These are phyloP conservation scores for Nesidiocoris tenuis DNA, from an alignment of 2,888 invertebrate genomes.

Conservation along the genomic window DNA sequence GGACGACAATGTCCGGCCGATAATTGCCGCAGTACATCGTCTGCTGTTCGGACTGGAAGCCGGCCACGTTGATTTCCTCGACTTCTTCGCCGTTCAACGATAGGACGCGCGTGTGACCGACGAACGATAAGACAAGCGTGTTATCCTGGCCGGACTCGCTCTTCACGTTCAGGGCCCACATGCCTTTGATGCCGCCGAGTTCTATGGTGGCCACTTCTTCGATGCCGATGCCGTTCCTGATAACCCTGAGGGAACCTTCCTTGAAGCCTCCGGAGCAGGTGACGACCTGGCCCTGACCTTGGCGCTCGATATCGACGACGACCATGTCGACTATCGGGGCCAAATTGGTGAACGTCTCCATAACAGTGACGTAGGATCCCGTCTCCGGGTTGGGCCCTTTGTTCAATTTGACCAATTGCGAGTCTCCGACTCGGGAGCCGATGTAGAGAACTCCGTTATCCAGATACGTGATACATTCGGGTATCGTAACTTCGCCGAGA, in stretches of 20 bases:
- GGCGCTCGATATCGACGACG: conserved; percentile 92
- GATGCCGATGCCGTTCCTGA: conserved; percentile 97
- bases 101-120: conserved; percentile 92
- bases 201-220: conserved; percentile 98
- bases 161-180: conserved; percentile 87
- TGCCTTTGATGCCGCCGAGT: conserved; percentile 93
- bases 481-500: conserved; percentile 86
- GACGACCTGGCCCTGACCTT: conserved; percentile 96
- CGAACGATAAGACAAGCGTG: conserved; percentile 89
- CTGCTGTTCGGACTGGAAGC: conserved; percentile 87
- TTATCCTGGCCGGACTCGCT: conserved; percentile 66
- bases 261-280: conserved; percentile 97
- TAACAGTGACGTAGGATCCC: conserved; percentile 85
- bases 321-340: conserved; percentile 98
- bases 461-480: conserved; percentile 95
- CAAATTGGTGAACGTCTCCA: conserved; percentile 96
- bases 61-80: conserved; percentile 92
- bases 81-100: conserved; percentile 93
- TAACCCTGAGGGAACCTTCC: conserved; percentile 94
- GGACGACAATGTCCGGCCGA: conserved; percentile 74
- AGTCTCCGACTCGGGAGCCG: conserved; percentile 95
- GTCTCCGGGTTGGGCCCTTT: conserved; percentile 74
- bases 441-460: conserved; percentile 98
- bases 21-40: conserved; percentile 95
- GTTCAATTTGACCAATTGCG: conserved; percentile 87